Percentiles rank a stretch among this genome's conserved stretches.
Evolutionary conservation across 2,888 invertebrate genomes (phyloP).

Genomic region (Meta bourneti): DNA sequence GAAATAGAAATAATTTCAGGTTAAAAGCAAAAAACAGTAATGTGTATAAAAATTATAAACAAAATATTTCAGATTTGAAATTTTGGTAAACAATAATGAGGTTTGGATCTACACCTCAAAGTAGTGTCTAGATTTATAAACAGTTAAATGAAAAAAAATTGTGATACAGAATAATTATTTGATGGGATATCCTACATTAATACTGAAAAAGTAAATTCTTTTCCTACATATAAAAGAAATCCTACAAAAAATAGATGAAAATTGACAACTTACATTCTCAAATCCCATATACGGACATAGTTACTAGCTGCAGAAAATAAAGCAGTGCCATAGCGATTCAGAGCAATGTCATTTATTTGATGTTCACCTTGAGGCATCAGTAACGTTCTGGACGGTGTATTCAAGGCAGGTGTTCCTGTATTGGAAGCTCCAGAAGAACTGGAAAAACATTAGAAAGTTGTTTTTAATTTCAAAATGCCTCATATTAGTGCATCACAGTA

Average conservation of each 20-base stretch:
- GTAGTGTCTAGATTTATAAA: too few species aligned
- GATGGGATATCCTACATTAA: too few species aligned
- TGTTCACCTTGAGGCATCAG: constrained; percentile 85
- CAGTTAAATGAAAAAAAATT: too few species aligned
- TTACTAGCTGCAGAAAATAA: constrained; percentile 90
- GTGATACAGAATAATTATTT: too few species aligned
- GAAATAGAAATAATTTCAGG: background rate
- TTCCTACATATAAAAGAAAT: background rate
- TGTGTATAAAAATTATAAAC: background rate
- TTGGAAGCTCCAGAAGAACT: constrained; percentile 85
- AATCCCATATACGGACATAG: constrained; percentile 91
- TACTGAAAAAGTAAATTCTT: too few species aligned
- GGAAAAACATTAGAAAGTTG: constrained; percentile 78
- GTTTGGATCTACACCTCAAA: background rate
- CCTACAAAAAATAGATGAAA: background rate
- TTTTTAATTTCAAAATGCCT: too few species aligned
- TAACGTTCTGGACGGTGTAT: constrained; percentile 83
- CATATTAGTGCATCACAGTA: too few species aligned
- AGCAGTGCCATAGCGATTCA: constrained; percentile 83
- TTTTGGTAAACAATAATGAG: background rate
- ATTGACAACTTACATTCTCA: constrained; percentile 83
- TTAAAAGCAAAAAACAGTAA: background rate
- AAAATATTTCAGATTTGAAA: background rate
- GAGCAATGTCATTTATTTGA: constrained; percentile 86
- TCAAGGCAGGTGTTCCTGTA: constrained; percentile 81